These are phyloP conservation scores for Xylota sylvarum DNA, from an alignment of 2,888 invertebrate species.

Conservation along the genomic window DNA sequence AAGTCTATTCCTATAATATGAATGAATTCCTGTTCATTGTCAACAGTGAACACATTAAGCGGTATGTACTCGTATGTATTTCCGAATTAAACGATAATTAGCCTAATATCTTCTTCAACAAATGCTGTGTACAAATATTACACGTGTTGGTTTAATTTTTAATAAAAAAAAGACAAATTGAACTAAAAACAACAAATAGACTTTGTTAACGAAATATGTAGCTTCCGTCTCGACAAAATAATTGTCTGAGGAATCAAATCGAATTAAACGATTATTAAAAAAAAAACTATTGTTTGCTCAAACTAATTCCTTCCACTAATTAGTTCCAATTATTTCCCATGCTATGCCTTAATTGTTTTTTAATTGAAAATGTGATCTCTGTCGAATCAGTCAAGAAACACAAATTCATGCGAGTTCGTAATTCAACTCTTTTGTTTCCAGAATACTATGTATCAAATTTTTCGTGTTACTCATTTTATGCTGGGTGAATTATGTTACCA, in stretches of 20 bases:
- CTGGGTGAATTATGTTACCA: slow-evolving; percentile 6
- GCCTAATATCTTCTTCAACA: no score
- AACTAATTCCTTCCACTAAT: not conserved
- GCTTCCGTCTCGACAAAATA: not conserved
- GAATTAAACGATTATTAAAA: not conserved
- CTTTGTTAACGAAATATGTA: not conserved
- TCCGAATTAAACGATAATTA: no score
- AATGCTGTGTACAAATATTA: no score
- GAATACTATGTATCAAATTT: no score
- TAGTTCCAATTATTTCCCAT: not conserved
- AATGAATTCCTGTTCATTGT: no score
- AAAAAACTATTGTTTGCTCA: not conserved
- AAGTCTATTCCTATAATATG: no score
- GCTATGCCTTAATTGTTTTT: not conserved
- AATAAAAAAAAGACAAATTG: no score
- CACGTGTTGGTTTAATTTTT: no score
- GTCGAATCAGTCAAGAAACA: not conserved
- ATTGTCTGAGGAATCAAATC: not conserved
- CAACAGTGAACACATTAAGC: no score
- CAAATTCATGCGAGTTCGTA: not conserved
- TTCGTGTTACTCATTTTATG: not conserved
- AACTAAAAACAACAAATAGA: not conserved
- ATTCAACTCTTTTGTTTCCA: slow-evolving; percentile 25
- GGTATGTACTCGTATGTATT: no score
- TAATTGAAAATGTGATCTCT: not conserved